These are phyloP conservation scores for Apotomis turbidana DNA, from an alignment of 2,888 invertebrate genomes.

Conservation along the genomic window DNA sequence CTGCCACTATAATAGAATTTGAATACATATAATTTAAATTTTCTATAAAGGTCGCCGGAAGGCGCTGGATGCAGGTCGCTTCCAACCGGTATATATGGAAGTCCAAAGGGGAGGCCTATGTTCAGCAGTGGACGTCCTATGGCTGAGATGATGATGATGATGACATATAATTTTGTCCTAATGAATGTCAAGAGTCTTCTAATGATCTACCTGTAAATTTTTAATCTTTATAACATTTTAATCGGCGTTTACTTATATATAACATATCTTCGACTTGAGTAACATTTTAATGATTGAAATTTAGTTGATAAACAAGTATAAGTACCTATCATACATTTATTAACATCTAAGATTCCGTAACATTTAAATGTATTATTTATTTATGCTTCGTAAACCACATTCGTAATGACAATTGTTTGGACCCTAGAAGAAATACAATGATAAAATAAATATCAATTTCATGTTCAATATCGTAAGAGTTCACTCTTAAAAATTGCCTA, in stretches of 20 bases:
- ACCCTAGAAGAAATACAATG: slow-evolving; percentile 50
- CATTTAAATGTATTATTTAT: slow-evolving; percentile 18
- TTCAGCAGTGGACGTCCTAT: too few relatives aligned
- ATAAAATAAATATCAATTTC: neutral
- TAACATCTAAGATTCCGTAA: neutral
- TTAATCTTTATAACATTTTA: too few relatives aligned
- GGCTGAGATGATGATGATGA: too few relatives aligned
- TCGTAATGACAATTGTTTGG: slow-evolving; percentile 47
- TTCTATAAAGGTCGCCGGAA: too few relatives aligned
- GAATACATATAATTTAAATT: neutral
- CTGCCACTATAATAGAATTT: neutral
- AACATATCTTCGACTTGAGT: too few relatives aligned
- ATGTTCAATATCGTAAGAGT: slow-evolving; percentile 1
- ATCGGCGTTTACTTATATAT: too few relatives aligned
- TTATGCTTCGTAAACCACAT: slow-evolving; percentile 16
- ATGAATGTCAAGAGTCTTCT: neutral
- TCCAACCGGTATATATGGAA: too few relatives aligned
- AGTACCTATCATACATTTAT: neutral
- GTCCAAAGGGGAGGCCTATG: too few relatives aligned
- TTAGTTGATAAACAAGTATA: neutral
- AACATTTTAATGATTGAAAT: neutral
- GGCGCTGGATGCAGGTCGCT: too few relatives aligned
- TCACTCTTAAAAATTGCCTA: slow-evolving; percentile 15
- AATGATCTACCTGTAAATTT: too few relatives aligned
- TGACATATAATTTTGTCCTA: neutral